Evolutionary conservation across 2,797 vertebrate genomes (phyloP).

Genomic region (Rhinophrynus dorsalis): DNA sequence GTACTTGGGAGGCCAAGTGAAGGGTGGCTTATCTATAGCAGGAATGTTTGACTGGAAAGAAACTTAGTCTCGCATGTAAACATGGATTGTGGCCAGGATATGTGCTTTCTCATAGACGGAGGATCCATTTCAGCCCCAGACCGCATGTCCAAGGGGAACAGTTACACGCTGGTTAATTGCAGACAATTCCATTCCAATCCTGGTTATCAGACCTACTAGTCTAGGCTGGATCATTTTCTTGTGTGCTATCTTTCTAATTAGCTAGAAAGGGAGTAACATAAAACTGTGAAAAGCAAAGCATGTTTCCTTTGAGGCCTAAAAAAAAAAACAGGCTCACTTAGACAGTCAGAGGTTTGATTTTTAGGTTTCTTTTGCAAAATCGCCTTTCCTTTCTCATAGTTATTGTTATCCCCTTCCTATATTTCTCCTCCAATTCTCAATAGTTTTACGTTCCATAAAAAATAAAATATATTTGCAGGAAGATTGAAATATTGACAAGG

Average conservation of each 20-base stretch:
- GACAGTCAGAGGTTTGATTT: not conserved
- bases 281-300: conserved; percentile 18
- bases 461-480: too few species aligned
- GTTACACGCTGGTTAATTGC: conserved; percentile 41
- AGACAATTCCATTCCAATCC: conserved; percentile 44
- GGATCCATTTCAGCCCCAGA: conserved; percentile 39
- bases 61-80: conserved; percentile 48
- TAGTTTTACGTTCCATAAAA: not conserved
- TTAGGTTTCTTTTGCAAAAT: conserved; percentile 4
- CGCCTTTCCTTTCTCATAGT: conserved; percentile 15
- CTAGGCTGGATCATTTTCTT: conserved; percentile 36
- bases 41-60: conserved; percentile 43
- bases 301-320: conserved; percentile 24
- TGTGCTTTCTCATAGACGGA: conserved; percentile 43
- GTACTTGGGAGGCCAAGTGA: conserved; percentile 32
- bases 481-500: too few species aligned
- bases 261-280: conserved; percentile 25
- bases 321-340: not conserved
- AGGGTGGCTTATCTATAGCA: conserved; percentile 38
- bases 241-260: conserved; percentile 34
- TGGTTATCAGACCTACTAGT: conserved; percentile 40
- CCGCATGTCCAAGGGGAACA: conserved; percentile 29
- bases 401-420: conserved; percentile 22
- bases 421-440: not conserved
- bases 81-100: conserved; percentile 35